Evolutionary conservation across 2,888 invertebrate species (phyloP), one percentile per base, ranked within the genome.

Genomic region (Papilio elwesi): DNA sequence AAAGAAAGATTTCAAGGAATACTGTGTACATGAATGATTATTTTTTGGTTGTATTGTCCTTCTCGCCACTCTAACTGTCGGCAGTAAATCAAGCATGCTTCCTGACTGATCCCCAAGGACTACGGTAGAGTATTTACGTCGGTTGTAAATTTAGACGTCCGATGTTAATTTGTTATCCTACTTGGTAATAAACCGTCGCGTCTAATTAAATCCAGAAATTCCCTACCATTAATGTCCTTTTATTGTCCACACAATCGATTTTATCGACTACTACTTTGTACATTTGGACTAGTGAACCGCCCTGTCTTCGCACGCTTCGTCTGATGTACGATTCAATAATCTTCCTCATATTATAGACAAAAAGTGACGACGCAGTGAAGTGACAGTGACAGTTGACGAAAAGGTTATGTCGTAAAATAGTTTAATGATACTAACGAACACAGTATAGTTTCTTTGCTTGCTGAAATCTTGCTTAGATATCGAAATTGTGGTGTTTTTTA

Each of bases 1-100:
- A 26, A 26, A 26, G 26, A 26, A 26, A 26, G 26, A 26, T 26
- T 26, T 26, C 26, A 43, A 1, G 9, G 6, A 43, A 9, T 9
- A 43, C 43, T 9, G 0, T 43, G 6, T 43, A 43, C 26, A 26
- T 43, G 9, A 43, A 43, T 43, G 43, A 51, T 51, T 51, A 13
- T 51, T 47, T 64, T 64, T 64, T 64, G 1, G 15, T 67, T 43
- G 16, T 38, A 57, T 68, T 57, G 43, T 55, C n/a, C 12, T 26
- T 13, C 36, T 48, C 49, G 67, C n/a, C 15, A 67, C 36, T 52
- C 70, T 38, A 55, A 55, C 66, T 43, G 72, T 57, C 68, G 36
- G 13, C 15, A 67, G 67, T 74, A 74, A 74, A 74, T 74, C 71
- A 74, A 72, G 69, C 70, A 72, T 15, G 36, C 74, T 64, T 65